Evolutionary conservation across 2,113 vertebrate species (phyloP).

Genomic region (Bombycilla garrulus): DNA sequence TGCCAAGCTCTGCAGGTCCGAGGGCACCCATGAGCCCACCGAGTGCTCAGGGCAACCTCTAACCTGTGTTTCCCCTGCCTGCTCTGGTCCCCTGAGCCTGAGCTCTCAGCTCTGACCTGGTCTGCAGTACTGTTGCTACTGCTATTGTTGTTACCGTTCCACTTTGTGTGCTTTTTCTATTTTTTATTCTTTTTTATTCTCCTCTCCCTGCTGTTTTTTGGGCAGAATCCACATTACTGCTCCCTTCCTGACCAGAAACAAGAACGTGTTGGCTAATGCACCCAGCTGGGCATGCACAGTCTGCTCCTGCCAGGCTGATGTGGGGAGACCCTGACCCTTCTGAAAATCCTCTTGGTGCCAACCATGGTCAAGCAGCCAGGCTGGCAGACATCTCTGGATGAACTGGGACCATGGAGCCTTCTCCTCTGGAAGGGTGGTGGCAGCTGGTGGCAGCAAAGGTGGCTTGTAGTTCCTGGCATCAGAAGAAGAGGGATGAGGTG

Average conservation of each 20-base stretch:
- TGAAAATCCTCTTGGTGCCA: fast-evolving
- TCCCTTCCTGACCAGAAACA: not conserved
- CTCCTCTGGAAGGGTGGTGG: not conserved
- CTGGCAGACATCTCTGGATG: not conserved
- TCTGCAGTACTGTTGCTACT: not conserved
- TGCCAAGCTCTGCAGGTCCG: fast-evolving
- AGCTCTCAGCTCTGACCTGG: fast-evolving
- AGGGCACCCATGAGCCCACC: fast-evolving
- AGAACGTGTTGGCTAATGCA: fast-evolving
- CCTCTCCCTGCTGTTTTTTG: not conserved
- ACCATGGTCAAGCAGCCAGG: not conserved
- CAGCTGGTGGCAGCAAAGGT: not conserved
- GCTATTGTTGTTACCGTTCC: not conserved
- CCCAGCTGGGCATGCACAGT: not conserved
- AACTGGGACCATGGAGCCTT: not conserved
- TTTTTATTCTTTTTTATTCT: not conserved
- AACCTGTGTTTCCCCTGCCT: not conserved
- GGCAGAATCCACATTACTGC: not conserved
- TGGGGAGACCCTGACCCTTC: not conserved
- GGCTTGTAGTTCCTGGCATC: not conserved
- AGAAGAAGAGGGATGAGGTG: not conserved
- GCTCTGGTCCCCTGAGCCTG: not conserved
- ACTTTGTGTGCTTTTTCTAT: not conserved
- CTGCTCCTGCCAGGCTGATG: not conserved
- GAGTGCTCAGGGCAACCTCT: fast-evolving